These are phyloP conservation scores for Propithecus deckenii DNA, from an alignment of 2,797 vertebrate genomes.

Conservation along the genomic window DNA sequence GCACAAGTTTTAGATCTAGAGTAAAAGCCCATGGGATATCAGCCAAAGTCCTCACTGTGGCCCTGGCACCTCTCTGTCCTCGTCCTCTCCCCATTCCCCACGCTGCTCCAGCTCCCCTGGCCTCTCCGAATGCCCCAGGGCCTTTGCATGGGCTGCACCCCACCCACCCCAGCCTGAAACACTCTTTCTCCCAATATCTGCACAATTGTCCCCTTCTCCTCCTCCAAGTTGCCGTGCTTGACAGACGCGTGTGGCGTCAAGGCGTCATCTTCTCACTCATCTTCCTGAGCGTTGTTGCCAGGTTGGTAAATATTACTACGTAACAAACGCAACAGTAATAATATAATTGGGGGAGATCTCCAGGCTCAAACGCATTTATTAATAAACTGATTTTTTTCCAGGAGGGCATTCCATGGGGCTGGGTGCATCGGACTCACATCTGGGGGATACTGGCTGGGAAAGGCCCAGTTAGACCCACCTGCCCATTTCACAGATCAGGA, in stretches of 20 bases:
- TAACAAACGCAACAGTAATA: not conserved
- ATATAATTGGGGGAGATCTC: not conserved
- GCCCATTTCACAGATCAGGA: not conserved
- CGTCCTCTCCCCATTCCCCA: not conserved
- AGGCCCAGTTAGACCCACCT: not conserved
- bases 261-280: fast-evolving
- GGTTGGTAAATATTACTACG: not conserved
- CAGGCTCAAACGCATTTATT: not conserved
- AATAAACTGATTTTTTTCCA: too few relatives aligned
- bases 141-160: not conserved
- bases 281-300: fast-evolving
- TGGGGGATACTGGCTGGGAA: not conserved
- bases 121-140: not conserved
- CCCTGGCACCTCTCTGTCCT: too few relatives aligned
- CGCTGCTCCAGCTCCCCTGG: too few relatives aligned
- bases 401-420: not conserved
- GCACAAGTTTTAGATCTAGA: fast-evolving
- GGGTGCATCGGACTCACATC: not conserved
- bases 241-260: fast-evolving
- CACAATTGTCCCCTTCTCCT: not conserved
- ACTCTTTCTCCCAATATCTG: not conserved
- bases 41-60: fast-evolving
- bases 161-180: not conserved
- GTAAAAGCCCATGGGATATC: fast-evolving
- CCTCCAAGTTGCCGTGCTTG: not conserved